Conservation (phyloP, 2,797 vertebrate species). For the Galaxias olidus region DNA sequence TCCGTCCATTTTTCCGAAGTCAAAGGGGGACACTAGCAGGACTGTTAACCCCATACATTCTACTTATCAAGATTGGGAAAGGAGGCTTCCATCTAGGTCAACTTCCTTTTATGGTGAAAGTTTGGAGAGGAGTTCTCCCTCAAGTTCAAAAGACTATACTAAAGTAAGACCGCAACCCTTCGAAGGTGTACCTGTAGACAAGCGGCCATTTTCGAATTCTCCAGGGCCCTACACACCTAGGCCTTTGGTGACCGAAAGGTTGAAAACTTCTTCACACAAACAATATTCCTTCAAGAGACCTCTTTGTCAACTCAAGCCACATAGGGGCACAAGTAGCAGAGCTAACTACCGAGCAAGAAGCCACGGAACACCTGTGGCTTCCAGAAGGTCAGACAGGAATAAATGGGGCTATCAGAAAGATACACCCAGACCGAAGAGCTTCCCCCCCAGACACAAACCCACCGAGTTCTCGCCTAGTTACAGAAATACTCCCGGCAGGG, state of each 20-base stretch:
- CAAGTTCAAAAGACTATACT: not conserved
- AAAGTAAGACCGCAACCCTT: no score
- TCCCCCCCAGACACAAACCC: not conserved
- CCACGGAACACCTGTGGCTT: no score
- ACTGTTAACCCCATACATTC: not conserved
- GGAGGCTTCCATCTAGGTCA: not conserved
- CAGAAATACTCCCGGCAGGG: not conserved
- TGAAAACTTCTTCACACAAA: no score
- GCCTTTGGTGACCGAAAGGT: no score
- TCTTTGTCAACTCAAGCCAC: no score
- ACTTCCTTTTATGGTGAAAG: not conserved
- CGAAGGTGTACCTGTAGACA: no score
- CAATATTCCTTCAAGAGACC: no score
- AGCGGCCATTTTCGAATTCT: no score
- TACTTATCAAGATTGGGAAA: not conserved
- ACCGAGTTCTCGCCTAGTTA: not conserved
- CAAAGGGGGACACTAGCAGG: not conserved
- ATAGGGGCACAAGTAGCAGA: no score
- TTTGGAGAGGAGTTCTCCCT: not conserved
- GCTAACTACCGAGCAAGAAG: no score
- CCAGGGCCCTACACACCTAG: no score
- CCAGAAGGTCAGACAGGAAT: not conserved
- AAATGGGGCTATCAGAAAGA: constrained; percentile 11
- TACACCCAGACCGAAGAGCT: constrained; percentile 12
- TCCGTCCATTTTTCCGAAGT: not conserved